Base-by-base conservation (phyloP, 2,888 invertebrate species). In the Siphonodentalium dalli region DNA sequence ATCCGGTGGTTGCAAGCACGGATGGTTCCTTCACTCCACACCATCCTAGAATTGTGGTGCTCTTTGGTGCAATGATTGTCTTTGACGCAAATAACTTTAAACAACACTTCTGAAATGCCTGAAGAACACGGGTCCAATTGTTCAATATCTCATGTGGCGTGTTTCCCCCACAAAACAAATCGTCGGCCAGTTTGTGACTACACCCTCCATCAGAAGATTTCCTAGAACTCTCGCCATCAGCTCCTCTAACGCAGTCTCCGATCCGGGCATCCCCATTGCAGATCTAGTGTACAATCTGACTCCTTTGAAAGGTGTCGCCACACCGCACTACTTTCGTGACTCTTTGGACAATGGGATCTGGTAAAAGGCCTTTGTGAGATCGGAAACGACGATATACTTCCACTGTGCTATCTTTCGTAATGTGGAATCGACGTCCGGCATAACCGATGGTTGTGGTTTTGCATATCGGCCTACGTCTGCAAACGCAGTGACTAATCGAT, bases 231-330 rank as follows among this genome's bases (percentile, higher is more conserved):
- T 41, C 23, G 55, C 60, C 59, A 63, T 66, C 6, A 66, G 28
- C 45, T 70, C 68, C 26, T 66, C 65, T 0, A 67, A 44, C 4
- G 54, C 61, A 0, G 63, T 68, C 54, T 68, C 65, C 13, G 64
- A 63, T 6, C 64, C 61, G 1, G 61, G 68, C 64, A 66, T 68
- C 2, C 69, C 67, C 67, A 67, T 68, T 2, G 66, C 66, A 40
- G 58, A 66, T n/a, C 63, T 24, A 4, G 63, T 54, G 39, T 67
- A 69, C 1, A 68, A 62, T 9, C 63, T 35, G 8, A 62, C 44
- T 9, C 65, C 65, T 6, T 45, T 29, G 43, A 54, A 68, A 37
- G 64, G 69, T 2, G 65, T 69, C 3, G 52, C 58, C 7, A 69
- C 60, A 4, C 65, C 61, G 46, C 64, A 66, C 28, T 67, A 64